Percentiles rank a stretch among this genome's conserved stretches.
Conservation (phyloP, 2,113 vertebrate species). For the Gadus macrocephalus region DNA sequence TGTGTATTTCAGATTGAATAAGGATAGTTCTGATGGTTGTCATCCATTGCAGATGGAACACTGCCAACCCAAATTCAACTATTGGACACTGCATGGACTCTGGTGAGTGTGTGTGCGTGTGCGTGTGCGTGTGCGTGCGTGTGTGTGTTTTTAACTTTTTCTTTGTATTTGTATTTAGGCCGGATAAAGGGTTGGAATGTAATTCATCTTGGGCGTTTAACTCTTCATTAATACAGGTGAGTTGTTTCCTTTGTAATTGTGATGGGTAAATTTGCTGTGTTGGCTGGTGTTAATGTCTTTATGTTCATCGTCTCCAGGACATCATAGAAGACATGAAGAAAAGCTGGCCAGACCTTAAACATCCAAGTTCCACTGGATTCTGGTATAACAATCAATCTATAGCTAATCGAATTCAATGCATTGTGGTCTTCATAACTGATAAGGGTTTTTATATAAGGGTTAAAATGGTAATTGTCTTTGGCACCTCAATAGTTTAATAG, state of each 20-base stretch:
- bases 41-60: constrained; percentile 61
- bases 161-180: constrained; percentile 52
- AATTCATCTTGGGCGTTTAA: constrained; percentile 70
- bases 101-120: constrained; percentile 54
- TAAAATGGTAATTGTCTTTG: too few species aligned
- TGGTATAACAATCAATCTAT: constrained; percentile 39
- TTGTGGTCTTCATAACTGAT: too few species aligned
- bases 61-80: constrained; percentile 60
- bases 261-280: background rate
- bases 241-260: background rate
- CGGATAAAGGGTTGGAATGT: constrained; percentile 57
- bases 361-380: constrained; percentile 37
- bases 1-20: background rate
- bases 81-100: constrained; percentile 75
- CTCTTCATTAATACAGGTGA: constrained; percentile 54
- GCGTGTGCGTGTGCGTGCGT: background rate
- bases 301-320: constrained; percentile 46
- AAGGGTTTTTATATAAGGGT: too few species aligned
- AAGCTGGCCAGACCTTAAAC: constrained; percentile 59
- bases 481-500: too few species aligned
- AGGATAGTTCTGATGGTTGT: background rate
- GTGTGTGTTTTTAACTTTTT: background rate
- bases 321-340: constrained; percentile 60
- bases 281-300: background rate
- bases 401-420: too few species aligned